phyloP scores from a whole-genome alignment of 2,888 invertebrate species.

The Drosophila cognata region DNA sequence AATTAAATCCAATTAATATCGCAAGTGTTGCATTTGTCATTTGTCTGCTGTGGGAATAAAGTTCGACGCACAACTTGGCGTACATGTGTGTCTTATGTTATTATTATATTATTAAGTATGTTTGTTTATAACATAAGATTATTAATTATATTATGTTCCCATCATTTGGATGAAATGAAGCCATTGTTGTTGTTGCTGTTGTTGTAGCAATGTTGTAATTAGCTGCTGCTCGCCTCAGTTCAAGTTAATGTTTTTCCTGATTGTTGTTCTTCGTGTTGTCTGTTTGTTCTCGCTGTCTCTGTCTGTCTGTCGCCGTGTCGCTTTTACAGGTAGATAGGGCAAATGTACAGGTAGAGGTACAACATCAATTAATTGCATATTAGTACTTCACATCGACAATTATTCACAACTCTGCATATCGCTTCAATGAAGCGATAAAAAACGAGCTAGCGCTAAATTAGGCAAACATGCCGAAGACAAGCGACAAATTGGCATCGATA shows the following conservation, averaged over 20 bases:
- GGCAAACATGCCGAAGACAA: slow-evolving; percentile 34
- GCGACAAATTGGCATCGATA: slow-evolving; percentile 32
- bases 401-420: slow-evolving; percentile 32
- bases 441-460: slow-evolving; percentile 29
- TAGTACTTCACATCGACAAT: slow-evolving; percentile 38
- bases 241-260: slow-evolving; percentile 57
- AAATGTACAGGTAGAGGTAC: slow-evolving; percentile 12
- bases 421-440: slow-evolving; percentile 54
- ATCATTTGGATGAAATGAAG: slow-evolving; percentile 38
- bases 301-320: background rate
- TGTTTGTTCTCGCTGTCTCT: background rate
- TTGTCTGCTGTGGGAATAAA: background rate
- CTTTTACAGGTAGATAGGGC: background rate
- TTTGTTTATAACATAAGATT: too few relatives aligned
- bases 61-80: background rate
- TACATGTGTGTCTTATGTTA: background rate
- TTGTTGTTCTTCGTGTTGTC: slow-evolving; percentile 18
- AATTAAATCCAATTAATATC: slow-evolving; percentile 36
- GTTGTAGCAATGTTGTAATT: slow-evolving; percentile 40
- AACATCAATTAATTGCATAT: slow-evolving; percentile 69
- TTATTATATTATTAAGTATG: background rate
- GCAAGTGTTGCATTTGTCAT: slow-evolving; percentile 6
- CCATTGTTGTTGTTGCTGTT: slow-evolving; percentile 44
- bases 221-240: slow-evolving; percentile 45
- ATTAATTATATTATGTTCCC: slow-evolving; percentile 33